Evolutionary conservation across 2,888 invertebrate genomes (phyloP).

Genomic region (Melangyna quadrimaculata): DNA sequence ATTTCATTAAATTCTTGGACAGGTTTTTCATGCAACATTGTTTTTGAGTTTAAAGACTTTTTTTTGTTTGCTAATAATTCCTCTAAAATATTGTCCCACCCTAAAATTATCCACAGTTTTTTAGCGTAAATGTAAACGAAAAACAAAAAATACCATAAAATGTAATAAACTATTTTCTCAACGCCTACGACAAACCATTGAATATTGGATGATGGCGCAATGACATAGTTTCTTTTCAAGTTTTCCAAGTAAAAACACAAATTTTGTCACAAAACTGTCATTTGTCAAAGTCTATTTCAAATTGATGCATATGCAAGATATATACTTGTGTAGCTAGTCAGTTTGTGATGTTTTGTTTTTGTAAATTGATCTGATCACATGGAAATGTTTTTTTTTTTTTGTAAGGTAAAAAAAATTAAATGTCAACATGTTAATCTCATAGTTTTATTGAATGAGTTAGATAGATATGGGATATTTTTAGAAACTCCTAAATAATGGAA

Average conservation of each 20-base stretch:
- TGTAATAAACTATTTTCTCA: background rate
- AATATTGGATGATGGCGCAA: background rate
- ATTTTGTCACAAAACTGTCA: conserved; percentile 39
- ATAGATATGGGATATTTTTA: conserved; percentile 32
- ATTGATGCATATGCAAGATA: background rate
- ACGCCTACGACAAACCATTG: conserved; percentile 1
- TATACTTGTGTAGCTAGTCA: background rate
- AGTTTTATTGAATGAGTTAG: conserved; percentile 23
- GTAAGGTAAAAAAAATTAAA: background rate
- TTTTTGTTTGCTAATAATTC: background rate
- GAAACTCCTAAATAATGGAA: conserved; percentile 17
- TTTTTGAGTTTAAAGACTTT: background rate
- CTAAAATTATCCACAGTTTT: background rate
- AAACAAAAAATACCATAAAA: background rate
- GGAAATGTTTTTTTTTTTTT: background rate
- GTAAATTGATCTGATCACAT: background rate
- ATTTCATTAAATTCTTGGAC: background rate
- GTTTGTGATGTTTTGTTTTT: background rate
- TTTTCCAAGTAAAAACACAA: background rate
- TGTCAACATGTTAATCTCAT: conserved; percentile 23
- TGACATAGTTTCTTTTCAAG: conserved; percentile 1
- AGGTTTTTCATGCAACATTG: background rate
- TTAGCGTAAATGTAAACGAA: background rate
- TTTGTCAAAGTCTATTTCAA: conserved; percentile 31
- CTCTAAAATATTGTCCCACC: background rate